phyloP scores from a whole-genome alignment of 2,113 vertebrate genomes.

The Tyrannus savana region DNA sequence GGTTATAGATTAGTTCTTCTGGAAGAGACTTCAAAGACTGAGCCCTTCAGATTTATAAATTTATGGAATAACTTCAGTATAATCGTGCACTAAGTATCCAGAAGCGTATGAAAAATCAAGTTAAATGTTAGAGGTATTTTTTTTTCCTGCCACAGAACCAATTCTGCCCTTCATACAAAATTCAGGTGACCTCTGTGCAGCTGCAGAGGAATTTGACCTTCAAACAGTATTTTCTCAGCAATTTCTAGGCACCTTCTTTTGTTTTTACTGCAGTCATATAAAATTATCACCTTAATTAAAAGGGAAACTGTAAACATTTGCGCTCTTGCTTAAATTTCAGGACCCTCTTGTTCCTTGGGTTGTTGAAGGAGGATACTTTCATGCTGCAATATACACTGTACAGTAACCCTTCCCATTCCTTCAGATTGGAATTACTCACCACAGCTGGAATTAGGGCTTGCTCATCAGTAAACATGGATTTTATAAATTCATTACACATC shows the following conservation, averaged over 20 bases:
- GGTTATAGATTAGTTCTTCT: not conserved
- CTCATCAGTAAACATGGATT: not conserved
- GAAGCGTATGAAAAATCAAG: not conserved
- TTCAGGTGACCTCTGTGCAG: slow-evolving; percentile 7
- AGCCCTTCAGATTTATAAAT: not conserved
- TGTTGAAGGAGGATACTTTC: not conserved
- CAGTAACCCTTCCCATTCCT: not conserved
- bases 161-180: slow-evolving; percentile 1
- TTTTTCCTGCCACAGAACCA: not conserved
- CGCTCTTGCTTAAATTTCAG: not conserved
- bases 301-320: not conserved
- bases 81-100: not conserved
- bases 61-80: not conserved
- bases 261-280: not conserved
- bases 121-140: slow-evolving; percentile 10
- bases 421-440: not conserved
- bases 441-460: not conserved
- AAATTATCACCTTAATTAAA: slow-evolving; percentile 21
- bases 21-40: not conserved
- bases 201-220: slow-evolving; percentile 51
- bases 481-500: not conserved
- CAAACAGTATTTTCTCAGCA: slow-evolving; percentile 2
- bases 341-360: not conserved
- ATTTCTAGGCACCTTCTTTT: not conserved
- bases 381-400: not conserved